Evolutionary conservation across 2,888 invertebrate genomes (phyloP), one percentile per base, ranked within the genome.

Genomic region (Atrina japonica): DNA sequence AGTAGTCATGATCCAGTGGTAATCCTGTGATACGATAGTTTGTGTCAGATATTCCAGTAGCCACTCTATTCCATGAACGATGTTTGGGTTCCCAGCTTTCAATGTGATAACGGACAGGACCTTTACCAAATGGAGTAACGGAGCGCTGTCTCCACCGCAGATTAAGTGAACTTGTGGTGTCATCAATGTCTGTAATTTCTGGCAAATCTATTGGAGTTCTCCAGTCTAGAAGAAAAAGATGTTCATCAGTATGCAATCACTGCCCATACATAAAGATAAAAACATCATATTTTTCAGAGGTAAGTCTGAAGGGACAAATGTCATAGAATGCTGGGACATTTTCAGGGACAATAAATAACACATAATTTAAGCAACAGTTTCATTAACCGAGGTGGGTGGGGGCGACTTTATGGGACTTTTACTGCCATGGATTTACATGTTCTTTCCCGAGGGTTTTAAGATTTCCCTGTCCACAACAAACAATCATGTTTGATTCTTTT

Each of bases 1-100:
- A 95, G 92, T 99, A 99, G 91, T 98, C 98, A 77, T 96, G 93
- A 92, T 96, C 96, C 0, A 98, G 97, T 86, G 96, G 95, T 75
- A 99, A 80, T 40, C 85, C 84, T 6, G 83, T 84, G 58, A 90
- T 73, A n/a, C 77, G 71, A 70, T 85, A 89, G 30, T 76, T 75
- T 1, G 88, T 86, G 59, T 87, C 87, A 7, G 80, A 76, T 27
- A 88, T 74, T 52, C 79, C 80, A n/a, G 78, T 76, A 6, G 83
- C 86, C 6, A 86, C 59, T 25, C 82, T 77, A 30, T 79, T 77
- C 87, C 87, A 86, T 40, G 79, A 79, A 45, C 82, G 72, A n/a
- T 78, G 73, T 9, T 73, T 49, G 29, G 85, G 85, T 63, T 85
- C 86, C 77, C 82, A 80, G 29, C 77, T 81, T 72, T 88, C 87